Evolutionary conservation across 2,797 vertebrate species (phyloP).

Genomic region (Acanthornis magna): DNA sequence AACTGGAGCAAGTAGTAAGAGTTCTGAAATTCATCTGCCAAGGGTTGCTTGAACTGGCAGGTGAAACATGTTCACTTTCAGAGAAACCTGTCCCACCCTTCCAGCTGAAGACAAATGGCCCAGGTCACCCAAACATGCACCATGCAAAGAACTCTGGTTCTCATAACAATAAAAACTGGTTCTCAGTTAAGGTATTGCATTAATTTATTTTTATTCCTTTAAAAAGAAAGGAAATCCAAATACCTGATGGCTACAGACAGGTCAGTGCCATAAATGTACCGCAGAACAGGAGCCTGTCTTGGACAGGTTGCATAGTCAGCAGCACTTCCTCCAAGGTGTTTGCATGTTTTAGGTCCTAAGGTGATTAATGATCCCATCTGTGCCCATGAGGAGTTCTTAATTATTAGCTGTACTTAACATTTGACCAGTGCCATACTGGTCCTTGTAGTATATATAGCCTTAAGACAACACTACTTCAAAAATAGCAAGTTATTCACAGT

Average conservation of each 20-base stretch:
- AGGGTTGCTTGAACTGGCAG: background rate
- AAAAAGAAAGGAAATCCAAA: slow-evolving; percentile 63
- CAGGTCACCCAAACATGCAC: background rate
- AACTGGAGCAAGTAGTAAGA: background rate
- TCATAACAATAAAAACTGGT: background rate
- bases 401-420: background rate
- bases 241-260: slow-evolving; percentile 57
- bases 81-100: background rate
- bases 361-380: background rate
- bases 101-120: background rate
- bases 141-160: background rate
- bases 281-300: slow-evolving; percentile 37
- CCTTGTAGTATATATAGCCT: background rate
- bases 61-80: background rate
- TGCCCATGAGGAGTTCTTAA: background rate
- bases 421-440: background rate
- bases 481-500: slow-evolving; percentile 20
- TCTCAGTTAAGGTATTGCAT: slow-evolving; percentile 33
- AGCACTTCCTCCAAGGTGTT: slow-evolving; percentile 44
- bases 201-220: slow-evolving; percentile 59
- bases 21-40: background rate
- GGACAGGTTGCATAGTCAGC: slow-evolving; percentile 67
- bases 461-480: slow-evolving; percentile 19
- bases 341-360: background rate
- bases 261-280: slow-evolving; percentile 45